Evolutionary conservation across 2,888 invertebrate species (phyloP).

Genomic region (Slavum lentiscoides): DNA sequence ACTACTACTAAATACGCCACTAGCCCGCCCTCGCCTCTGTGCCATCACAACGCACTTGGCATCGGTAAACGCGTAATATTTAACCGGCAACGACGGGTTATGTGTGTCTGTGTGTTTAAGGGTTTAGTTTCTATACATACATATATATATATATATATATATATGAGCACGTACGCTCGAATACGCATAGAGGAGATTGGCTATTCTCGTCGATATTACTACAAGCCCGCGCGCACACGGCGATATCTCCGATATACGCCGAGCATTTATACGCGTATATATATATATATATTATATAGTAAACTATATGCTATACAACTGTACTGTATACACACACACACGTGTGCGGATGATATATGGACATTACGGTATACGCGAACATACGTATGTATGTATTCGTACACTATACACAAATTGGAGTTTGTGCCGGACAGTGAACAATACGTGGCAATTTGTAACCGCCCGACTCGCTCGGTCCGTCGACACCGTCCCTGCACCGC

Average conservation of each 20-base stretch:
- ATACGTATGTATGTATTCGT: neutral
- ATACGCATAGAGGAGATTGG: constrained; percentile 35
- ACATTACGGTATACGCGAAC: constrained; percentile 20
- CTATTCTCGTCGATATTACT: constrained; percentile 42
- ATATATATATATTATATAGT: too few relatives aligned
- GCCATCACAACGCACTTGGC: neutral
- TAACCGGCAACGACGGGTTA: neutral
- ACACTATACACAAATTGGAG: constrained; percentile 31
- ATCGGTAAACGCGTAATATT: constrained; percentile 11
- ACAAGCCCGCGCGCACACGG: neutral
- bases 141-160: neutral
- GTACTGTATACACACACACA: neutral
- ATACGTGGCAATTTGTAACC: constrained; percentile 51
- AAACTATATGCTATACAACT: neutral
- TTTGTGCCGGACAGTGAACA: constrained; percentile 52
- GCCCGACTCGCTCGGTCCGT: neutral
- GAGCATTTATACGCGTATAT: too few relatives aligned
- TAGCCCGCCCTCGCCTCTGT: neutral
- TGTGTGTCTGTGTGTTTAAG: neutral
- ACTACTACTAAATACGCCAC: too few relatives aligned
- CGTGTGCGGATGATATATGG: constrained; percentile 34
- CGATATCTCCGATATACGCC: neutral
- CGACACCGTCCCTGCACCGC: too few relatives aligned
- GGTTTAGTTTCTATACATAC: neutral
- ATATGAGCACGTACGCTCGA: neutral